Conservation (phyloP, 2,113 vertebrate species). For the Callaeas wilsoni region DNA sequence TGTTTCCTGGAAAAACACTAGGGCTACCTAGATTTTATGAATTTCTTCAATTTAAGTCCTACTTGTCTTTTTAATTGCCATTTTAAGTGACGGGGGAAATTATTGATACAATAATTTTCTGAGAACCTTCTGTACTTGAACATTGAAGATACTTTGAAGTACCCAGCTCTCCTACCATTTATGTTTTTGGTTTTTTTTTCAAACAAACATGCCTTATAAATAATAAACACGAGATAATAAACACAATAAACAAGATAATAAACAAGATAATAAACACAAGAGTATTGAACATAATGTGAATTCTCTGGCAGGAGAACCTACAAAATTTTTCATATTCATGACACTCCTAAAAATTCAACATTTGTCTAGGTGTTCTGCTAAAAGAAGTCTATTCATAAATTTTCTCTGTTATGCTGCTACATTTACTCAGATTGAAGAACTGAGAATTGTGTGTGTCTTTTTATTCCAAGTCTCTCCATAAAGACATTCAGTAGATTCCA, state of each 20-base stretch:
- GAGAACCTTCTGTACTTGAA: background rate
- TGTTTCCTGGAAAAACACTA: background rate
- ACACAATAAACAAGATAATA: background rate
- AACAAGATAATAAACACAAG: background rate
- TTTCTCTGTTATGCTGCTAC: background rate
- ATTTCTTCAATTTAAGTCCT: background rate
- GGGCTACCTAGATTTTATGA: background rate
- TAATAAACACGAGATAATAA: background rate
- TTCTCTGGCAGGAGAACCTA: background rate
- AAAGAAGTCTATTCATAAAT: background rate
- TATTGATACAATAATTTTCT: background rate
- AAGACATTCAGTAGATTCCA: background rate
- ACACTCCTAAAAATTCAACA: background rate
- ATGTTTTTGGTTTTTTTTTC: background rate
- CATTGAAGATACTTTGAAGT: background rate
- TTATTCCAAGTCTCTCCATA: background rate
- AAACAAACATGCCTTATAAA: background rate
- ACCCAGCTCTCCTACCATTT: background rate
- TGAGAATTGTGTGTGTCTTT: background rate
- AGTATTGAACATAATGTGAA: background rate
- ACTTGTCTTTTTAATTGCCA: background rate
- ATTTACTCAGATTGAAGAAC: background rate
- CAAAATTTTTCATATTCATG: background rate
- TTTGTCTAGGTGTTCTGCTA: background rate
- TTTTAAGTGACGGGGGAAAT: background rate